Base-by-base conservation (phyloP, 2,797 vertebrate species). In the Smutsia gigantea region DNA sequence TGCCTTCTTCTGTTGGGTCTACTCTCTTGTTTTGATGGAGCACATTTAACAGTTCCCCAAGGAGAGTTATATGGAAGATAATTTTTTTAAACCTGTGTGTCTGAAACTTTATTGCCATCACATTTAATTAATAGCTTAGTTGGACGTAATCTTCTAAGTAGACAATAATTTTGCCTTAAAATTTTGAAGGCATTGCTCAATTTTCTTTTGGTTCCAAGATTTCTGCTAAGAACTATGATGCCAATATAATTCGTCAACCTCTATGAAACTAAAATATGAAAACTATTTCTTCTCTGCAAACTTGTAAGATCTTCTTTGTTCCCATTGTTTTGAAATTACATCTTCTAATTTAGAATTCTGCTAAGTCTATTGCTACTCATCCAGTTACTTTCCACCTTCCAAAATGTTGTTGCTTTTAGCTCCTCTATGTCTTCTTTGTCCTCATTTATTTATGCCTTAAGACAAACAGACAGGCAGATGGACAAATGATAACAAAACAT, bases 211-310 rank as follows among this genome's bases (percentile, higher is more conserved):
- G 11, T 71, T 93, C 83, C 71, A 92, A 39, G 25, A 87, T 89
- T 94, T 94, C 84, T 96, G 53, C 89, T 88, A 93, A 94, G 49
- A 95, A 71, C 23, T 64, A 42, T 74, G 27, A 95, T 93, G 68
- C 51, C 72, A 89, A 19, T 59, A n/a, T 37, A 84, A 87, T 81
- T 96, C 49, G 88, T 84, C 39, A 86, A 64, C 2, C 53, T 91
- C 86, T 79, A 72, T 46, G 46, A 46, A 46, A 46, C 46, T 46
- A 46, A 46, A 46, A 46, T 42, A 46, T 92, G 69, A 92, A 95
- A 88, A 64, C 15, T 64, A 71, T 84, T 92, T 94, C n/a, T 84
- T 90, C 39, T 86, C 51, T 61, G 61, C 17, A 78, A 59, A 81
- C 49, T 51, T 88, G 27, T 19, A 59, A 34, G 23, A 21, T 77